Evolutionary conservation across 35 echinoderm and acorn worm species (phyloP), one percentile per base, ranked within the genome.

Genomic region (Hemicentrotus pulcherrimus): DNA sequence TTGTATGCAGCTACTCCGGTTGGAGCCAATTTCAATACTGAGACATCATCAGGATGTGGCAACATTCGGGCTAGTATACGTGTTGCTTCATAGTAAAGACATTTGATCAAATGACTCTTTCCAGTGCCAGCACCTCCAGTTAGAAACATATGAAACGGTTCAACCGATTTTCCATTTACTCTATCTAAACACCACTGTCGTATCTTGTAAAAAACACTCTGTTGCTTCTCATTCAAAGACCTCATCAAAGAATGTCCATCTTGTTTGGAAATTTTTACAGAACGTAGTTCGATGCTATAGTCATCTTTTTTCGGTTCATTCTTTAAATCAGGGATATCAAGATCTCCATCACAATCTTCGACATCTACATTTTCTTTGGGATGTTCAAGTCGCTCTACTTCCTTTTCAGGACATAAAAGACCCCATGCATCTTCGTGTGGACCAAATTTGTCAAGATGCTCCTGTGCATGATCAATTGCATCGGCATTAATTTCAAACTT

Each of bases 191-290:
- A n/a, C n/a, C n/a, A n/a, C n/a, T n/a, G n/a, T n/a, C 47, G 86
- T 15, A 96, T 92, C 22, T 96, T 46, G 55, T 95, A 47, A 94
- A 94, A 97, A 2, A 97, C 22, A 61, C 95, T 47, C 59, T 48
- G 70, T 88, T 97, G 97, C 46, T 94, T 91, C 30, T 89, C 31
- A n/a, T n/a, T n/a, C n/a, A n/a, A n/a, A n/a, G n/a, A n/a, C n/a
- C n/a, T n/a, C n/a, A n/a, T n/a, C n/a, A n/a, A n/a, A n/a, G n/a
- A n/a, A n/a, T n/a, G n/a, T n/a, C n/a, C n/a, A n/a, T n/a, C n/a
- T n/a, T n/a, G n/a, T n/a, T n/a, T n/a, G n/a, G n/a, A n/a, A n/a
- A n/a, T n/a, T n/a, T n/a, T n/a, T n/a, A n/a, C n/a, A n/a, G n/a
- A n/a, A n/a, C n/a, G n/a, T n/a, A n/a, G n/a, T n/a, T n/a, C n/a